Conservation (phyloP, 2,113 vertebrate genomes). For the Ageneiosus marmoratus region DNA sequence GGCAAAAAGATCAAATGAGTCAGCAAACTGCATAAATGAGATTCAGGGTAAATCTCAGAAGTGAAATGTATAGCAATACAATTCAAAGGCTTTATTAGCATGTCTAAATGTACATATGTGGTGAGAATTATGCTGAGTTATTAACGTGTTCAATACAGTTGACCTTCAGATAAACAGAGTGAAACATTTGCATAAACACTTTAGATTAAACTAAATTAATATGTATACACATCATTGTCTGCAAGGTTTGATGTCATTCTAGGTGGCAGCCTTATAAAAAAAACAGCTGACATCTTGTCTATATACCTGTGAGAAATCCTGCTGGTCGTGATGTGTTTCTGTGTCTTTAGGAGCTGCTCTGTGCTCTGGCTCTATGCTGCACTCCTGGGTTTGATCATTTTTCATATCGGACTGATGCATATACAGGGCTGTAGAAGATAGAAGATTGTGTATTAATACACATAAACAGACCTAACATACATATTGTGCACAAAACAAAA, state of each 20-base stretch:
- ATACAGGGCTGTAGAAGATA: constrained; percentile 16
- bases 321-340: background rate
- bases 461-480: background rate
- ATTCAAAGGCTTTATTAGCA: background rate
- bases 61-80: background rate
- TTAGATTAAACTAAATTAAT: background rate
- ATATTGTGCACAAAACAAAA: background rate
- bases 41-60: background rate
- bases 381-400: background rate
- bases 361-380: background rate
- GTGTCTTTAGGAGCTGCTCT: background rate
- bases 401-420: background rate
- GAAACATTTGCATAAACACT: background rate
- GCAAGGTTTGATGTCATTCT: background rate
- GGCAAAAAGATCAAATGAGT: constrained; percentile 22
- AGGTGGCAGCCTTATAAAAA: background rate
- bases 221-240: background rate
- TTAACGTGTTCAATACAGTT: background rate
- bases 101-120: background rate
- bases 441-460: background rate
- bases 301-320: constrained; percentile 30
- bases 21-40: constrained; percentile 19
- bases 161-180: background rate
- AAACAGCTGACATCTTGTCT: background rate
- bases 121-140: background rate